Evolutionary conservation across 2,888 invertebrate species (phyloP).

Genomic region (Adineta ricciae): DNA sequence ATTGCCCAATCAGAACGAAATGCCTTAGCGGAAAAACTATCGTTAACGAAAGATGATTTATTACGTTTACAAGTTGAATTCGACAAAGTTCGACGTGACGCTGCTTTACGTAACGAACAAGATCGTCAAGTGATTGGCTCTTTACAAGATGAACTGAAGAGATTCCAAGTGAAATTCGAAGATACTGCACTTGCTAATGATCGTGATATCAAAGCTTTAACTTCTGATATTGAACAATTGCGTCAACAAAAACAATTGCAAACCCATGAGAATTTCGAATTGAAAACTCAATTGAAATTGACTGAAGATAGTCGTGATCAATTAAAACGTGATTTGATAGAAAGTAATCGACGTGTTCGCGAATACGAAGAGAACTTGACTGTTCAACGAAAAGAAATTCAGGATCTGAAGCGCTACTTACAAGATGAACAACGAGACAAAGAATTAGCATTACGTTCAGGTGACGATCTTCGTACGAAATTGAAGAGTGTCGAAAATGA

Average conservation of each 20-base stretch:
- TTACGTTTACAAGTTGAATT: conserved; percentile 56
- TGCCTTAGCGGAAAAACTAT: conserved; percentile 70
- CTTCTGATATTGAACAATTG: conserved; percentile 44
- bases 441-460: conserved; percentile 72
- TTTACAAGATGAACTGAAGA: conserved; percentile 70
- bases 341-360: conserved; percentile 70
- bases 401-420: conserved; percentile 69
- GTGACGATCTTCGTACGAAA: conserved; percentile 76
- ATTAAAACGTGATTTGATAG: conserved; percentile 69
- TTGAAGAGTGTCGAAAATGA: conserved; percentile 76
- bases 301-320: conserved; percentile 69
- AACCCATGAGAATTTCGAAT: conserved; percentile 60
- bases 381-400: conserved; percentile 58
- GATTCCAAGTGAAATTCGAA: conserved; percentile 59
- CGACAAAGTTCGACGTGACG: conserved; percentile 68
- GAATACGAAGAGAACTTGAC: conserved; percentile 55
- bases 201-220: conserved; percentile 54
- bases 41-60: conserved; percentile 63
- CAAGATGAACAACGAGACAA: conserved; percentile 69
- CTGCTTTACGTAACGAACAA: conserved; percentile 66
- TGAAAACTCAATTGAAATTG: conserved; percentile 69
- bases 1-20: conserved; percentile 69
- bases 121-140: conserved; percentile 65
- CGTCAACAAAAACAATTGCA: conserved; percentile 46
- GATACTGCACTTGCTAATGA: conserved; percentile 55